Conservation (phyloP, 2,113 vertebrate genomes). For the Osmerus mordax region DNA sequence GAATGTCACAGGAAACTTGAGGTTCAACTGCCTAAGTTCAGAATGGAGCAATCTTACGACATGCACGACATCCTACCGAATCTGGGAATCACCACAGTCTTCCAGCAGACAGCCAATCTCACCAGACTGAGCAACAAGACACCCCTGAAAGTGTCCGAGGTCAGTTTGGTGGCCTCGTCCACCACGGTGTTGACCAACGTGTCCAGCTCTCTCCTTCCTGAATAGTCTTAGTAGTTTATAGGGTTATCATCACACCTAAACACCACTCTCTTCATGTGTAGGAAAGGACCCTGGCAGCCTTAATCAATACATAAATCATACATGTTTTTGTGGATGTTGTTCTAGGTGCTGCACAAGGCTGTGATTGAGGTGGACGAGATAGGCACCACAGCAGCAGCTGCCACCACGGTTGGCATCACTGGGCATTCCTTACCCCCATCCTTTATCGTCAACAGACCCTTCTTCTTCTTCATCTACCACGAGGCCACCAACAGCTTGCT, state of each 20-base stretch:
- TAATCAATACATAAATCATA: not conserved
- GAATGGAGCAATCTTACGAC: slow-evolving; percentile 82
- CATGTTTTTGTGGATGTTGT: slow-evolving; percentile 15
- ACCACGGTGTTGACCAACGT: too few species aligned
- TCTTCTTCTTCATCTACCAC: slow-evolving; percentile 89
- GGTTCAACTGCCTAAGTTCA: slow-evolving; percentile 85
- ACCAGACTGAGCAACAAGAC: slow-evolving; percentile 69
- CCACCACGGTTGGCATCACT: slow-evolving; percentile 71
- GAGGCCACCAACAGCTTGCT: slow-evolving; percentile 79
- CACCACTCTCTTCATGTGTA: too few species aligned
- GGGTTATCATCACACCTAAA: too few species aligned
- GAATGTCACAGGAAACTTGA: slow-evolving; percentile 76
- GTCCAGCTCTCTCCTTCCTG: too few species aligned
- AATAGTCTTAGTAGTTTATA: not conserved
- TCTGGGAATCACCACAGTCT: slow-evolving; percentile 78
- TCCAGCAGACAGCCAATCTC: slow-evolving; percentile 75
- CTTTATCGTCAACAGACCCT: slow-evolving; percentile 77
- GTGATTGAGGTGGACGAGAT: slow-evolving; percentile 83
- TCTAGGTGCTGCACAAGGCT: slow-evolving; percentile 84
- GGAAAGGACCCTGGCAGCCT: too few species aligned
- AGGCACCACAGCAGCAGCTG: slow-evolving; percentile 78
- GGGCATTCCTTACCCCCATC: slow-evolving; percentile 74
- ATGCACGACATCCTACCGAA: slow-evolving; percentile 78
- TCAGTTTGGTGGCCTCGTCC: slow-evolving; percentile 17
- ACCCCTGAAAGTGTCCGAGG: slow-evolving; percentile 80